phyloP scores from a whole-genome alignment of 2,113 vertebrate species.

The Sinosuthora webbiana region DNA sequence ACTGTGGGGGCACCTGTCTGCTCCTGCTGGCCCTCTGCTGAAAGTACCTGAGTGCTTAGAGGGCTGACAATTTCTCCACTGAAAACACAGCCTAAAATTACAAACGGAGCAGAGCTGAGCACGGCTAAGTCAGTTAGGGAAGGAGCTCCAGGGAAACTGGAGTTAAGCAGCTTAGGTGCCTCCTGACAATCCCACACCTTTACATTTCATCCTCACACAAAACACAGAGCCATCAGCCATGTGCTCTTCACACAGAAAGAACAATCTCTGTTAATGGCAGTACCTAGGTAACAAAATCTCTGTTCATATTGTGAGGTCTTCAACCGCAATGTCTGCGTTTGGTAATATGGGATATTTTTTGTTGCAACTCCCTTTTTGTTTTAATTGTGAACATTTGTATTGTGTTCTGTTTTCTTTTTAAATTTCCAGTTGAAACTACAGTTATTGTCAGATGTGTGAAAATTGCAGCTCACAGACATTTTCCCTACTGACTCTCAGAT shows the following conservation, averaged over 20 bases:
- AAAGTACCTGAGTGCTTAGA: neutral
- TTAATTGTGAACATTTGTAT: neutral
- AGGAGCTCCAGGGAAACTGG: neutral
- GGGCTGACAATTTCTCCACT: neutral
- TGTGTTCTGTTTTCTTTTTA: neutral
- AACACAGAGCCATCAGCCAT: neutral
- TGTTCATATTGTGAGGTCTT: neutral
- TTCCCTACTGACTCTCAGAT: neutral
- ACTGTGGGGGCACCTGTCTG: neutral
- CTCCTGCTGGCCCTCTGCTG: neutral
- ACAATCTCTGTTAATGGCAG: neutral
- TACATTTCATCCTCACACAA: neutral
- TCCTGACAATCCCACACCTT: neutral
- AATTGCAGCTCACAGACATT: neutral
- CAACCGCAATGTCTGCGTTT: neutral
- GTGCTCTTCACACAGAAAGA: neutral
- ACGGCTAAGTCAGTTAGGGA: neutral
- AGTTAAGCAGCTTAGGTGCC: neutral
- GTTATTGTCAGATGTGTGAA: neutral
- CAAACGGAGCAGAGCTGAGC: neutral
- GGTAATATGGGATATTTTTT: neutral
- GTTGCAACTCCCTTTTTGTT: neutral
- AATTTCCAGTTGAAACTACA: neutral
- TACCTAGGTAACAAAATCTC: conserved; percentile 15
- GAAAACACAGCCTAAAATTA: neutral